Base-by-base conservation (phyloP, 2,797 vertebrate species). In the Champsocephalus esox region DNA sequence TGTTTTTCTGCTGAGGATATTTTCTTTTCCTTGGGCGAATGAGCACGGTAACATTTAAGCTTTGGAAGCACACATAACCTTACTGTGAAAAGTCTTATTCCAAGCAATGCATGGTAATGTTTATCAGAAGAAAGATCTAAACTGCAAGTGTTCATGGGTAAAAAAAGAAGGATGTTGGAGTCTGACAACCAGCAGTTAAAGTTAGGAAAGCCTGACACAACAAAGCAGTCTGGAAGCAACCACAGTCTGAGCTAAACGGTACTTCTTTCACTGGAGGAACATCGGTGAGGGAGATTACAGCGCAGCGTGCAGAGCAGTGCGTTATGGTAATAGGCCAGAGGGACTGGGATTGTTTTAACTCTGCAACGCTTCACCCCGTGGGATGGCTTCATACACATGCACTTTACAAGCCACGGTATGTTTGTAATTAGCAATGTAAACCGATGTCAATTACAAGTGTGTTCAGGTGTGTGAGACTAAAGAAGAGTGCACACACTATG, bases 301-400 rank as follows among this genome's bases (percentile, higher is more conserved):
- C 58, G 57, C 21, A 32, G 76, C 12, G 0, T 52, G 70, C 65
- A 70, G 43, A 66, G 50, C 4, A 56, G 54, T 61, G 51, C 59
- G 57, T 57, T 62, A 55, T 61, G 44, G 34, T 54, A 73, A 77
- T 59, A 13, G 57, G 41, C 70, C 66, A 38, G 2, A 32, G 51
- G 43, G 38, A 10, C 63, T 41, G 49, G 49, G 54, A 69, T 43
- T 13, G 21, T 60, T 74, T 65, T 45, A 16, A 55, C 13, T 67
- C 8, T 46, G 45, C 46, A 73, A 55, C 50, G 61, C 41, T 21
- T 51, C 19, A 51, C 19, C 52, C 43, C 12, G 56, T 68, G 46
- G 73, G 54, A 70, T 58, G 71, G 68, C 77, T 83, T 75, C 55
- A 79, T 73, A 55, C 70, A 73, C 59, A 5, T 17, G 51, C 21